These are phyloP conservation scores for Ormyrus nitidulus DNA, from an alignment of 2,888 invertebrate genomes.

Conservation along the genomic window DNA sequence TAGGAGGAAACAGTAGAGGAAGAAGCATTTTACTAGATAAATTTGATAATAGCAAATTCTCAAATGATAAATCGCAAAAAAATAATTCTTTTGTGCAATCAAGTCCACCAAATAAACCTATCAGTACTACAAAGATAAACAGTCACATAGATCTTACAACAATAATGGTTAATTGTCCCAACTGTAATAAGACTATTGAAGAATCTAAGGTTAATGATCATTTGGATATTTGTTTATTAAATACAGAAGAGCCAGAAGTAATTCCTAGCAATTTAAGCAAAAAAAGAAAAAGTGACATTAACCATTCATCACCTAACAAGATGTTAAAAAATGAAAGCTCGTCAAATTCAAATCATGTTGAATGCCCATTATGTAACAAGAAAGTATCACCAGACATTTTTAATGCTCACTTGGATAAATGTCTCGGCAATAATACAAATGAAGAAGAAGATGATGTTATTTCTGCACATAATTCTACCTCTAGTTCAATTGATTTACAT, in stretches of 20 bases:
- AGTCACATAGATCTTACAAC: not conserved
- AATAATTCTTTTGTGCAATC: not conserved
- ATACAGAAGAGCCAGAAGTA: conserved; percentile 11
- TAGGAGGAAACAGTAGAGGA: conserved; percentile 68
- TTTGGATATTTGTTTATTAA: conserved; percentile 63
- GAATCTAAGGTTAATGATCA: conserved; percentile 72
- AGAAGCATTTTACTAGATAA: conserved; percentile 67
- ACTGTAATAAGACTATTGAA: conserved; percentile 71
- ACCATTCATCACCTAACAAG: conserved; percentile 27
- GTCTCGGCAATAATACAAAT: conserved; percentile 68
- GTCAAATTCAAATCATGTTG: conserved; percentile 57
- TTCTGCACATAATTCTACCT: conserved; percentile 48
- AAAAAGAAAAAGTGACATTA: conserved; percentile 47
- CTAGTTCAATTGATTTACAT: conserved; percentile 37
- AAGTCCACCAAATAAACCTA: conserved; percentile 4
- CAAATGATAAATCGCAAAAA: conserved; percentile 3
- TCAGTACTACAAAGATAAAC: conserved; percentile 11
- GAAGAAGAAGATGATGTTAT: conserved; percentile 26
- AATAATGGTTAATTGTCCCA: conserved; percentile 71
- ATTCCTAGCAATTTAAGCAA: conserved; percentile 24
- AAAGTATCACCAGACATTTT: conserved; percentile 61
- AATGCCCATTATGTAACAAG: conserved; percentile 77
- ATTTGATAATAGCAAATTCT: conserved; percentile 48
- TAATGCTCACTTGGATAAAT: conserved; percentile 46
- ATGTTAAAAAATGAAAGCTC: conserved; percentile 39